Evolutionary conservation across 2,888 invertebrate genomes (phyloP).

Genomic region (Myathropa florea): DNA sequence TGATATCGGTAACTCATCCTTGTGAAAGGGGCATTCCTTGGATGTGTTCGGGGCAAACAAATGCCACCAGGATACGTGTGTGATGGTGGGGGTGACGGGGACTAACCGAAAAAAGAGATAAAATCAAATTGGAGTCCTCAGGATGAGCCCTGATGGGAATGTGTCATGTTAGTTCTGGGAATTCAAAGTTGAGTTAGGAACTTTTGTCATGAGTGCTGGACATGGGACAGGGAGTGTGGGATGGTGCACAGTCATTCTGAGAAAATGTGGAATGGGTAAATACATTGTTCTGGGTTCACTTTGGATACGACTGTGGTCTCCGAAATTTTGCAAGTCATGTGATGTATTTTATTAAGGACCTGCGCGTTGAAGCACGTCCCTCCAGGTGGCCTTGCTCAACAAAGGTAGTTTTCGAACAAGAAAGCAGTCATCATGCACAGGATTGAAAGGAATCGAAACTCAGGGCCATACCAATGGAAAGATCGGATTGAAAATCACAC

Average conservation of each 20-base stretch:
- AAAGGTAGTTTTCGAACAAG: no score
- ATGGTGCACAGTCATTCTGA: neutral
- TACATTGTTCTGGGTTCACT: neutral
- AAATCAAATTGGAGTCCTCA: conserved; percentile 34
- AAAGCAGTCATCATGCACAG: no score
- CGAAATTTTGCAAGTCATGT: no score
- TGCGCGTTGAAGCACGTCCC: no score
- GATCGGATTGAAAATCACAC: no score
- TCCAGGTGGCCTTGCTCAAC: no score
- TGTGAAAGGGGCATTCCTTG: conserved; percentile 13
- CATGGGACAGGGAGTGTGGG: neutral
- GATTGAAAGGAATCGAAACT: no score
- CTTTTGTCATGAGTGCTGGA: neutral
- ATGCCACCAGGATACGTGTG: neutral
- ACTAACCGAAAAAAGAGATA: conserved; percentile 10
- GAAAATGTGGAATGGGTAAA: neutral
- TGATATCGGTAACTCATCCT: neutral
- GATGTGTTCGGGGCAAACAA: conserved; percentile 14
- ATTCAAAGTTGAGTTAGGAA: neutral
- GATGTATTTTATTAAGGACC: no score
- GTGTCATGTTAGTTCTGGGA: conserved; percentile 30
- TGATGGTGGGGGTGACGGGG: neutral
- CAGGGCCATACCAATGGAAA: no score
- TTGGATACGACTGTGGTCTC: no score
- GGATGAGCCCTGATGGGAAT: conserved; percentile 34